Conservation (phyloP, 2,113 vertebrate genomes). For the Cavia porcellus region DNA sequence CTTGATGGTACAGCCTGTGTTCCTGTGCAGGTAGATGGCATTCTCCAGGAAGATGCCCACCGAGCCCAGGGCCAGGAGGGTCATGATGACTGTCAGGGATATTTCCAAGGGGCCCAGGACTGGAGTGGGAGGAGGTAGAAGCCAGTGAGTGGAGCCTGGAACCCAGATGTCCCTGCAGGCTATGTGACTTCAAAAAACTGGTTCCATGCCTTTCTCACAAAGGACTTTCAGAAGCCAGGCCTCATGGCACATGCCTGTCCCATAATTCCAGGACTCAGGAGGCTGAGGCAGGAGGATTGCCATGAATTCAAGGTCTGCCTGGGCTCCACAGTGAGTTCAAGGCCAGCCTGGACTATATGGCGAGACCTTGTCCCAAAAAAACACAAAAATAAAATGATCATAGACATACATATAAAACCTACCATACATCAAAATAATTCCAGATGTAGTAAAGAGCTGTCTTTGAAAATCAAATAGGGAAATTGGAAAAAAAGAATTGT, state of each 20-base stretch:
- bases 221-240: not conserved
- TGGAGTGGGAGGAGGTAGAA: conserved; percentile 54
- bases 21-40: conserved; percentile 86
- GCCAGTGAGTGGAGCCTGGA: not conserved
- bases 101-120: conserved; percentile 83
- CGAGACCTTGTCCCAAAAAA: not conserved
- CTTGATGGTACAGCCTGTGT: conserved; percentile 88
- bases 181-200: not conserved
- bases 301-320: no score
- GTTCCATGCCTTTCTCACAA: not conserved
- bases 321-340: not conserved
- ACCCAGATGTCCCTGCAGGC: not conserved
- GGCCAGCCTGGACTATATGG: not conserved
- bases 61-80: conserved; percentile 82
- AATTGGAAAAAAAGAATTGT: not conserved
- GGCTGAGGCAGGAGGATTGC: not conserved
- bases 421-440: conserved; percentile 1
- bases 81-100: conserved; percentile 81
- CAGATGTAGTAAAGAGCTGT: not conserved
- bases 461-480: not conserved
- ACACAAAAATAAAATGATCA: not conserved
- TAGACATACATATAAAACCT: not conserved
- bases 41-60: conserved; percentile 86
- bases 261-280: not conserved
- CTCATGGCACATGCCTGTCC: not conserved